Evolutionary conservation across 2,113 vertebrate genomes (phyloP).

Genomic region (Prinia subflava): DNA sequence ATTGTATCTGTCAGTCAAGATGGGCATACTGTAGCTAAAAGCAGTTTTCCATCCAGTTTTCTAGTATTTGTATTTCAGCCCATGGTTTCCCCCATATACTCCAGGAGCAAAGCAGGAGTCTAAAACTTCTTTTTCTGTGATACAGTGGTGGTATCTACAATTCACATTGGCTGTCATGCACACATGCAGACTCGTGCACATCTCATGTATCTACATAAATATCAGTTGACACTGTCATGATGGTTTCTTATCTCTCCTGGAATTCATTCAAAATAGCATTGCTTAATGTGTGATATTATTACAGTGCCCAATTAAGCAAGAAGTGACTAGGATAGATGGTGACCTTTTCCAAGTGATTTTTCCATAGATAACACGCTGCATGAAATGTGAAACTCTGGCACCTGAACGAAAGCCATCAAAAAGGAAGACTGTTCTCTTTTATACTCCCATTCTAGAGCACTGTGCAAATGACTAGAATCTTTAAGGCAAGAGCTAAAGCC

Average conservation of each 20-base stretch:
- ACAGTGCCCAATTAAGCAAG: background rate
- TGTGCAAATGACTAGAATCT: background rate
- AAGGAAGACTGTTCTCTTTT: background rate
- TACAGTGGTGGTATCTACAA: background rate
- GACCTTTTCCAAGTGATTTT: conserved; percentile 23
- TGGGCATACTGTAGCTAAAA: background rate
- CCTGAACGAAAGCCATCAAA: conserved; percentile 15
- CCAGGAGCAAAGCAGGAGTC: background rate
- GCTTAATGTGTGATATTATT: background rate
- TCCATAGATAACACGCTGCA: background rate
- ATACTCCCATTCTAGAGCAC: background rate
- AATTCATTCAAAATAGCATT: background rate
- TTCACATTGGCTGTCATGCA: background rate
- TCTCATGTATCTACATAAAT: background rate
- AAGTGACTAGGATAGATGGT: background rate
- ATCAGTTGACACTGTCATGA: background rate
- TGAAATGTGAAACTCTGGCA: background rate
- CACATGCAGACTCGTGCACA: fast-evolving
- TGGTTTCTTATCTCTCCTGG: background rate
- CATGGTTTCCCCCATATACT: background rate
- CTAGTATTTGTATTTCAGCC: background rate
- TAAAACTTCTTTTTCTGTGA: background rate
- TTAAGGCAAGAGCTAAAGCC: background rate
- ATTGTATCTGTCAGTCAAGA: background rate
- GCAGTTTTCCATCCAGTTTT: background rate